Evolutionary conservation across 2,113 vertebrate species (phyloP), one percentile per base, ranked within the genome.

Genomic region (Indicator indicator): DNA sequence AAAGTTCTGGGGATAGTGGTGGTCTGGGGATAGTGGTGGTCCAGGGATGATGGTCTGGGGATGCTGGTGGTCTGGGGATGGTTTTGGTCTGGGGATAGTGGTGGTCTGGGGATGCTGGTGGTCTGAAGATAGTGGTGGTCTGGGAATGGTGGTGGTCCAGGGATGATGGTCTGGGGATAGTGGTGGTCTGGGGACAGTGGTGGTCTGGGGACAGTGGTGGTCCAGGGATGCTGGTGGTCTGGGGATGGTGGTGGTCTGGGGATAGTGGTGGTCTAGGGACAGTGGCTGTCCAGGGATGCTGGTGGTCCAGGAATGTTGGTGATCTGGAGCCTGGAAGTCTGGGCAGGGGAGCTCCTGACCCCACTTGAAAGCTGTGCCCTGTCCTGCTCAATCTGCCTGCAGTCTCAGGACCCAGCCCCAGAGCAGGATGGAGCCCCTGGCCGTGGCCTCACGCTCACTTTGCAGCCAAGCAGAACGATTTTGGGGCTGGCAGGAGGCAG

Each of bases 281-380:
- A n/a, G 14, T 58, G 33, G 7, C 16, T 7, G 3, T 5, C 21
- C 11, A 5, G 21, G 13, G 59, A 26, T 24, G 21, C 20, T 67
- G 40, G 63, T 65, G 27, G 38, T 42, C 59, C 8, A 11, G 32
- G n/a, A 11, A 13, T 36, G 30, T 6, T 60, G 59, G 4, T 2
- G 3, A 8, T 1, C 6, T 0, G 0, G 52, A 1, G 2, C 5
- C 3, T 54, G 16, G 1, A 1, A 5, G 17, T 4, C 8, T 2
- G 0, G 26, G 23, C 28, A 79, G 67, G 3, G 59, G 54, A 87
- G 9, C 9, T 44, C 38, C 33, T 70, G 69, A 5, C 3, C 18
- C 38, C 8, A 0, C 40, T 26, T 26, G 24, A 64, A 79, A 60
- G 30, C 74, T 56, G 40, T 32, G 16, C 54, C 42, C 27, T 56